Conservation (phyloP, 2,888 invertebrate genomes). For the Dendrolimus houi region DNA sequence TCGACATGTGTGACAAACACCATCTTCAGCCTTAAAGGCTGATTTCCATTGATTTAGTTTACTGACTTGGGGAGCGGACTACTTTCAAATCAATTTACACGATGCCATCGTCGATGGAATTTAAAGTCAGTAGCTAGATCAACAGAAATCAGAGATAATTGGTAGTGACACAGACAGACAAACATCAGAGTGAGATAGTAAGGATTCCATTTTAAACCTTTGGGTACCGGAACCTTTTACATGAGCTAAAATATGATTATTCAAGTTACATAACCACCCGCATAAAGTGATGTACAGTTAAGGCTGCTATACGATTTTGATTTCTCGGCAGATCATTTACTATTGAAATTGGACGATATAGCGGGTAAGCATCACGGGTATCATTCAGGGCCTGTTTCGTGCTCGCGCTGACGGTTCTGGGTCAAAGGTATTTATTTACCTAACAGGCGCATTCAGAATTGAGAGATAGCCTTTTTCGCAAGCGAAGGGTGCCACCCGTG, state of each 20-base stretch:
- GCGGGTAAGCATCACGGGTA: conserved; percentile 15
- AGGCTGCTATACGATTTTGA: conserved; percentile 8
- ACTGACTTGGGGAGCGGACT: not conserved
- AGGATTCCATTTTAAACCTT: too few species aligned
- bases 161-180: not conserved
- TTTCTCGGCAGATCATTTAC: conserved; percentile 33
- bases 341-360: conserved; percentile 14
- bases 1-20: too few species aligned
- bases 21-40: too few species aligned
- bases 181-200: conserved; percentile 1
- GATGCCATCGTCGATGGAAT: too few species aligned
- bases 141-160: conserved; percentile 9
- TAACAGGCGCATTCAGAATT: conserved; percentile 42
- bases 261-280: too few species aligned
- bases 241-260: too few species aligned
- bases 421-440: conserved; percentile 62
- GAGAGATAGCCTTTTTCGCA: conserved; percentile 41
- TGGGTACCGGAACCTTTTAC: too few species aligned
- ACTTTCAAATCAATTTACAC: not conserved
- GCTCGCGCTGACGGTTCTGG: conserved; percentile 45
- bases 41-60: too few species aligned
- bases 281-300: conserved; percentile 5
- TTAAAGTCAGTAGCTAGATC: conserved; percentile 4
- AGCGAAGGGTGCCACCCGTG: conserved; percentile 30
- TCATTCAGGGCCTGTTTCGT: conserved; percentile 35